Percentiles rank a stretch among this genome's conserved stretches.
Evolutionary conservation across 2,888 invertebrate species (phyloP).

Genomic region (Euzophera pinguis): DNA sequence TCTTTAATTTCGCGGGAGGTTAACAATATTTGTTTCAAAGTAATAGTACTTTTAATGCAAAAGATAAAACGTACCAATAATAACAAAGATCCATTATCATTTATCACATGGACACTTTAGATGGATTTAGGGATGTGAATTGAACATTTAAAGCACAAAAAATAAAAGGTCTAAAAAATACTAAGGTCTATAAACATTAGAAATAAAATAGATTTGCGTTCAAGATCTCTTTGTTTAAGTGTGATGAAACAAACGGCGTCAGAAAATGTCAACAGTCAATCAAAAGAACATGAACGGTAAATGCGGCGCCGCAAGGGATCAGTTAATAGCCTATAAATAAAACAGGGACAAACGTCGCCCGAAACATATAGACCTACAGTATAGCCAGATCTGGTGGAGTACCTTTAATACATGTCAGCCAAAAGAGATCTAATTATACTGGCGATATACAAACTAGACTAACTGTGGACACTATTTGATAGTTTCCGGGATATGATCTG

Average conservation of each 20-base stretch:
- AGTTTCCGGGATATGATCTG: conserved; percentile 18
- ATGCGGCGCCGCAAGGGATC: conserved; percentile 36
- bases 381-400: conserved; percentile 27
- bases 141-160: too few relatives aligned
- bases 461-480: conserved; percentile 16
- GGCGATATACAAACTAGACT: conserved; percentile 15
- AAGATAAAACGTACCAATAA: too few relatives aligned
- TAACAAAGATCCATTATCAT: too few relatives aligned
- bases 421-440: conserved; percentile 16
- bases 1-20: not conserved
- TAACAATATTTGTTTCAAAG: not conserved
- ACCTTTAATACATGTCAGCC: conserved; percentile 8
- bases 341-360: conserved; percentile 33
- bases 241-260: conserved; percentile 30
- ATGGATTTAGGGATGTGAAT: too few relatives aligned
- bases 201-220: too few relatives aligned
- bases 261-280: conserved; percentile 63
- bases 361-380: conserved; percentile 29
- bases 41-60: too few relatives aligned
- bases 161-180: too few relatives aligned
- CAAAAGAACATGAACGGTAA: conserved; percentile 47
- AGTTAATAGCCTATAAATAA: conserved; percentile 62
- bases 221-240: conserved; percentile 14
- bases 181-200: too few relatives aligned
- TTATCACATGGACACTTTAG: too few relatives aligned